Evolutionary conservation across 2,888 invertebrate genomes (phyloP), one percentile per base, ranked within the genome.

Genomic region (Blomia tropicalis): DNA sequence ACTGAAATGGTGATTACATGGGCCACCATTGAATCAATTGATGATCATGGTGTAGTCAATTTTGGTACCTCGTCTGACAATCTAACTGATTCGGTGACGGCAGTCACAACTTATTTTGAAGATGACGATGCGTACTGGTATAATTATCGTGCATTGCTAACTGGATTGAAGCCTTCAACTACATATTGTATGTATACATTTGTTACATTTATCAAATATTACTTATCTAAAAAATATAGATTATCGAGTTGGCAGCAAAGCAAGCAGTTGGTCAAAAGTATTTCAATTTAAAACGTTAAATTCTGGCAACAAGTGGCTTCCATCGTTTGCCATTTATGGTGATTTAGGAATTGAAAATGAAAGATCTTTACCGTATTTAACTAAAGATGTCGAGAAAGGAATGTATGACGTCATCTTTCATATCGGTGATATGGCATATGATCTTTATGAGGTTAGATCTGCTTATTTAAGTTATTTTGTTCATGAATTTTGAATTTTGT

Each of bases 361-460:
- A 3, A 66, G 68, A 22, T 70, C 69, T 17, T 44, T 70, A 25
- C 68, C 69, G 7, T 65, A 66, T 41, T 44, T 69, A 5, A 68
- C 66, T 58, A 65, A 67, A 59, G 69, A 69, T 43, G 64, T 66
- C 2, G 67, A 70, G 23, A 64, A 64, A 30, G 66, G 67, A 0
- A 56, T 63, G 29, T 68, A 68, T 32, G 73, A 75, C 64, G 32
- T 59, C 1, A 64, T 44, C 58, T 60, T 64, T 60, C 44, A 44
- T 30, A 64, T 63, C 43, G 71, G 91, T 0, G 93, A 93, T 77
- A 89, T 92, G 76, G 93, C 91, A 0, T 93, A 93, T 75, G 87
- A 93, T 74, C 86, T 93, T 88, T 77, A 88, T 74, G 76, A 82
- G 23, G 80, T 80, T 73, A 58, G 36, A 22, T 27, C 43, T n/a